Percentiles rank a stretch among this genome's conserved stretches.
Evolutionary conservation across 2,888 invertebrate genomes (phyloP).

Genomic region (Ornithoptera alexandrae): DNA sequence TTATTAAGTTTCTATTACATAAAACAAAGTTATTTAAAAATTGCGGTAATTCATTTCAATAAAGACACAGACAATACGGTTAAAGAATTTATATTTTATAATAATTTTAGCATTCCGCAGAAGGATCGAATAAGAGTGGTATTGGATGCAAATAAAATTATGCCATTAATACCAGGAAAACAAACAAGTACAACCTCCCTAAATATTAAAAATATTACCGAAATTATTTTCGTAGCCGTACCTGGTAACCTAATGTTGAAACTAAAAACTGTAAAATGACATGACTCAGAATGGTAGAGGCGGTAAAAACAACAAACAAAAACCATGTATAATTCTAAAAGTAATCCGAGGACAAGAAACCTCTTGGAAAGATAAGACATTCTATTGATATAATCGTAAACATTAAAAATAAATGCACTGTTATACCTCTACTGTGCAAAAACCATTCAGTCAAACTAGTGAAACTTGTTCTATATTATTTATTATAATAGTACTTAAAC

Average conservation of each 20-base stretch:
- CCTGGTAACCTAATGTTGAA: not conserved
- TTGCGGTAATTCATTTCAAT: constrained; percentile 3
- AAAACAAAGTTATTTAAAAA: constrained; percentile 2
- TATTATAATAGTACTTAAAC: constrained; percentile 1
- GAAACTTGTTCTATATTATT: not conserved
- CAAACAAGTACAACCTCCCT: not conserved
- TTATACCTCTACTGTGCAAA: not conserved
- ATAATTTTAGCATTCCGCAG: not conserved
- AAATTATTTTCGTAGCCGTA: not conserved
- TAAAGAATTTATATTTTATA: constrained; percentile 1
- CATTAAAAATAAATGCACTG: constrained; percentile 23
- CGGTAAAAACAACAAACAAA: not conserved
- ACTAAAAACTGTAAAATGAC: not conserved
- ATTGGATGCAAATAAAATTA: not conserved
- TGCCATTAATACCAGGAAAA: not conserved
- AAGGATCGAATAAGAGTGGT: not conserved
- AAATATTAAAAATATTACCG: not conserved
- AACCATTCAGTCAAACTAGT: not conserved
- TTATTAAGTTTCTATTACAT: constrained; percentile 6
- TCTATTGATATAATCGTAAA: constrained; percentile 26
- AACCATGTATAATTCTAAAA: constrained; percentile 2
- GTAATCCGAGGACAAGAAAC: constrained; percentile 4
- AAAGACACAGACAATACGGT: not conserved
- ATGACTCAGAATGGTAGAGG: not conserved
- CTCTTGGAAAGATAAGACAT: constrained; percentile 14